phyloP scores from a whole-genome alignment of 2,888 invertebrate genomes.

The Troglohyphantes excavatus region DNA sequence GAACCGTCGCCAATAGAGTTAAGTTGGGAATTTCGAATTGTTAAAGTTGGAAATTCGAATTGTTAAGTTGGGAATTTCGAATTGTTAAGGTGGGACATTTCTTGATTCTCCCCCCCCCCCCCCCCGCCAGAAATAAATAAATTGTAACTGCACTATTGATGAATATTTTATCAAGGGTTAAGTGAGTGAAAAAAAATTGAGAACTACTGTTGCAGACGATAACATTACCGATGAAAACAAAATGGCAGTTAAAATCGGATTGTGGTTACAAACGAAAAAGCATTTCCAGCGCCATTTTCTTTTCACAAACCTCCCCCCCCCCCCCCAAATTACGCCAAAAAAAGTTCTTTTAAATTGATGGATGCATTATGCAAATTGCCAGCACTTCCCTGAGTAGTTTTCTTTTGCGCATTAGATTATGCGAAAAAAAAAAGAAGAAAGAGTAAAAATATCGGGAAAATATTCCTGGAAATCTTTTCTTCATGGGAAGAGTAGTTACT shows the following conservation, averaged over 20 bases:
- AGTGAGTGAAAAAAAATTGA: neutral
- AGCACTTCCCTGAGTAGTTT: conserved; percentile 33
- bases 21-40: no score
- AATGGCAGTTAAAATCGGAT: neutral
- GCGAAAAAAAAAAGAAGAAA: neutral
- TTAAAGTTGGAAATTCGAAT: no score
- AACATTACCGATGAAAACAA: neutral
- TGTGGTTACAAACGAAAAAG: neutral
- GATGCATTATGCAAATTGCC: conserved; percentile 66
- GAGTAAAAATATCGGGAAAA: conserved; percentile 1
- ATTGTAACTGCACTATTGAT: no score
- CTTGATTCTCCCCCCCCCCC: no score
- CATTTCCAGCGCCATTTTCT: neutral
- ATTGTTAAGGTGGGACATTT: no score
- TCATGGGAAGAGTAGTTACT: neutral
- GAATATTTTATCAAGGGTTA: no score
- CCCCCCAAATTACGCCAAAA: neutral
- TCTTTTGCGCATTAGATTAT: conserved; percentile 42
- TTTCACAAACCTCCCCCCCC: neutral
- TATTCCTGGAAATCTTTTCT: neutral
- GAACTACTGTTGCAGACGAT: neutral
- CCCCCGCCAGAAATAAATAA: no score
- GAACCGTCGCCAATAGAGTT: no score
- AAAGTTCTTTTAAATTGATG: conserved; percentile 41
- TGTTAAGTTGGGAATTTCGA: no score